Evolutionary conservation across 2,113 vertebrate genomes (phyloP).

Genomic region (Garra rufa): DNA sequence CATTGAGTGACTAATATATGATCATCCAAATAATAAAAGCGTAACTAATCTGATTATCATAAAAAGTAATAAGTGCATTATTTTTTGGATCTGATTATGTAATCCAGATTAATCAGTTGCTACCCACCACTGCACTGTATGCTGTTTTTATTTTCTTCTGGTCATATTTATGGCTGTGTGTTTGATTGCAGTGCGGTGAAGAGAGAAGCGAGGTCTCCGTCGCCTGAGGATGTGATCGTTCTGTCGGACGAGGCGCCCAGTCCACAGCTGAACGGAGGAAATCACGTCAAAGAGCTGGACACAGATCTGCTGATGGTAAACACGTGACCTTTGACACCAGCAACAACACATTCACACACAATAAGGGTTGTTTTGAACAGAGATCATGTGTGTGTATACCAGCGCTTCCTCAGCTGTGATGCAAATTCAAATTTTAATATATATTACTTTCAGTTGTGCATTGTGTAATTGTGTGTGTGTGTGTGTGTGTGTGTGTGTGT

Average conservation of each 20-base stretch:
- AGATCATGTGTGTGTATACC: too few relatives aligned
- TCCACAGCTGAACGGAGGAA: conserved; percentile 86
- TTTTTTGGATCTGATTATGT: too few relatives aligned
- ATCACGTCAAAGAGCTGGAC: conserved; percentile 83
- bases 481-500: conserved; percentile 11
- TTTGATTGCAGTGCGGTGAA: conserved; percentile 77
- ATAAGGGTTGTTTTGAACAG: neutral
- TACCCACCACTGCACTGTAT: too few relatives aligned
- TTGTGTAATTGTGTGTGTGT: neutral
- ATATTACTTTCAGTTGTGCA: too few relatives aligned
- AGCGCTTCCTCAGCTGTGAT: too few relatives aligned
- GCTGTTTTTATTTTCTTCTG: too few relatives aligned
- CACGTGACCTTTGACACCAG: neutral
- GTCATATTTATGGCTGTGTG: neutral
- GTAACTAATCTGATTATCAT: too few relatives aligned
- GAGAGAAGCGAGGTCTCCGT: conserved; percentile 81
- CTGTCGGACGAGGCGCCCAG: conserved; percentile 90
- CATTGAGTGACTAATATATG: too few relatives aligned
- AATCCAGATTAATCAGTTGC: neutral
- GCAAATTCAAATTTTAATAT: too few relatives aligned
- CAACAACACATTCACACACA: neutral
- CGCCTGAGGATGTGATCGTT: conserved; percentile 89
- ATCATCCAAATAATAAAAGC: too few relatives aligned
- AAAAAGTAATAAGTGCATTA: too few relatives aligned
- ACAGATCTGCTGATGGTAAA: conserved; percentile 87